phyloP scores from a whole-genome alignment of 2,113 vertebrate genomes.

The Dicrurus megarhynchus region DNA sequence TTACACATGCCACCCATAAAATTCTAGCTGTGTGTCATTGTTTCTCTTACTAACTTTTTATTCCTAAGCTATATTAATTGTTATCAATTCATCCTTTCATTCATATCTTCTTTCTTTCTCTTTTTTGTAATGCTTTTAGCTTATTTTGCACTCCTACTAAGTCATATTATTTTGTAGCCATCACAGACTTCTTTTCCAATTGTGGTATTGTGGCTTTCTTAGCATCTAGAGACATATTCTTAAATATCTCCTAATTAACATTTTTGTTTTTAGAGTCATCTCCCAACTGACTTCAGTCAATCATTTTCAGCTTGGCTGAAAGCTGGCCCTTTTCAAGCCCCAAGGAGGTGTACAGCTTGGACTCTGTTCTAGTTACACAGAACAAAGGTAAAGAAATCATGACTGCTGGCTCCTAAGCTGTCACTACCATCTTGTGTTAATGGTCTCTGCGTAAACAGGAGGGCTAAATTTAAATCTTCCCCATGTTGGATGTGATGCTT shows the following conservation, averaged over 20 bases:
- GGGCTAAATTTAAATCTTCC: neutral
- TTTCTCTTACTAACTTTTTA: neutral
- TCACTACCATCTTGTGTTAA: neutral
- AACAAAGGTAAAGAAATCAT: neutral
- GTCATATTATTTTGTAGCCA: neutral
- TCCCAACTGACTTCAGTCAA: constrained; percentile 12
- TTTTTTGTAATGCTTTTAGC: neutral
- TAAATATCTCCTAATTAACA: constrained; percentile 25
- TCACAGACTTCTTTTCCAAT: neutral
- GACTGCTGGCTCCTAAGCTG: neutral
- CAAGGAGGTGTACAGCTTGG: neutral
- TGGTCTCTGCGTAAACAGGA: neutral
- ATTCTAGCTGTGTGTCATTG: neutral
- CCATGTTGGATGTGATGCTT: neutral
- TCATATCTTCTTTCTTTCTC: neutral
- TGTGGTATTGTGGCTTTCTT: constrained; percentile 45
- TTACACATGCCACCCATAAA: neutral
- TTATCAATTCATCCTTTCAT: neutral
- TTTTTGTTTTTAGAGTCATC: constrained; percentile 32
- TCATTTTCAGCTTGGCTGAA: neutral
- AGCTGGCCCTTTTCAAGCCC: neutral
- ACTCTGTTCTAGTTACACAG: neutral
- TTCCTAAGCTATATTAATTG: neutral
- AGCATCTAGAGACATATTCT: constrained; percentile 20
- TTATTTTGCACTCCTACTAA: neutral